Base-by-base conservation (phyloP, 2,113 vertebrate genomes). In the Lethenteron camtschaticum region DNA sequence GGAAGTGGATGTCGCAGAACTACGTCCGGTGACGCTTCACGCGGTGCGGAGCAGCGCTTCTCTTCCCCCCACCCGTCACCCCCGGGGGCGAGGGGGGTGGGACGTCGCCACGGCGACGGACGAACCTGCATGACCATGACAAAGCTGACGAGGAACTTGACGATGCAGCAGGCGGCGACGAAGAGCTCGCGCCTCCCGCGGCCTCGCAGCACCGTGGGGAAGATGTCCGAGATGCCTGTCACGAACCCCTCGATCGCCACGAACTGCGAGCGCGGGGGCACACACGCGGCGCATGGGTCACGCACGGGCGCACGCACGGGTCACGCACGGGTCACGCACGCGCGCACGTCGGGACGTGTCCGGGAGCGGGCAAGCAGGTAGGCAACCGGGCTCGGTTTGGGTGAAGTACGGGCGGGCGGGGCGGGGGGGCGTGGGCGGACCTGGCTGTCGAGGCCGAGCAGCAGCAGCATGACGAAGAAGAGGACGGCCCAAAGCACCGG, bases 91-190 rank as follows among this genome's bases (percentile, higher is more conserved):
- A 66, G 24, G 24, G 8, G 24, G 24, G n/a, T 66, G n/a, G 10
- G 63, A 16, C 24, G 10, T 24, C 10, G 24, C 63, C 24, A 24
- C 41, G 41, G 41, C 41, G 41, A 41, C 4, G 6, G 41, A 41
- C 41, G 63, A 16, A 66, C 63, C 63, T 66, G n/a, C 20, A 20
- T 66, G n/a, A 66, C 63, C 63, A 66, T 66, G 63, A 16, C n/a
- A 66, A 66, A 20, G 20, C 63, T 20, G 20, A 66, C n/a, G n/a
- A 66, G 20, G 63, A 66, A 20, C 10, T 66, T 66, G 9, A 66
- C 8, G 20, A 66, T 1, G 10, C 63, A 66, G 20, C 63, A 66
- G 63, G 20, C 63, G 20, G 63, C 63, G n/a, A 66, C n/a, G 63
- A 66, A 66, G 63, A 66, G n/a, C 3, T 66, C 63, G n/a, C 63